Conservation (phyloP, 2,797 vertebrate genomes). For the Otus scops region DNA sequence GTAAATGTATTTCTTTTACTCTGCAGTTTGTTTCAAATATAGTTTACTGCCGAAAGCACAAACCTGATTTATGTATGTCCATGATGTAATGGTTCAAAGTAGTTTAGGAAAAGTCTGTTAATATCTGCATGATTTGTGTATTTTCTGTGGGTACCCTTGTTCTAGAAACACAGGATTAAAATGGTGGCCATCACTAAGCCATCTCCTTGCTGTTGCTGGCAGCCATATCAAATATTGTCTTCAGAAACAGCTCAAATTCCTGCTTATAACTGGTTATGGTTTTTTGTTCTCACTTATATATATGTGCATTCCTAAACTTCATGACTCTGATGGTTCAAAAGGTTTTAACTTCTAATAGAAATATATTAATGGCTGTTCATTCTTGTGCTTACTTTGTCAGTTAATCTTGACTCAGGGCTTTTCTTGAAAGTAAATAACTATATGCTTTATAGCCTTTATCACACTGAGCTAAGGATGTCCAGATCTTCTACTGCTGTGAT, state of each 20-base stretch:
- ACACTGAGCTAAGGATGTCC: background rate
- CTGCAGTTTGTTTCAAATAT: background rate
- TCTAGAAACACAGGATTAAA: background rate
- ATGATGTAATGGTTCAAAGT: background rate
- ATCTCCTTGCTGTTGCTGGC: background rate
- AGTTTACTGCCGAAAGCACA: background rate
- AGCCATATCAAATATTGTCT: background rate
- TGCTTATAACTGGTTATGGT: background rate
- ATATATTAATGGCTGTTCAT: background rate
- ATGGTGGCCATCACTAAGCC: background rate
- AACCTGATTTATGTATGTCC: background rate
- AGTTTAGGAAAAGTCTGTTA: background rate
- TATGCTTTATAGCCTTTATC: background rate
- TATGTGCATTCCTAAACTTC: background rate
- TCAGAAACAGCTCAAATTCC: background rate
- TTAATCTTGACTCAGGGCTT: background rate
- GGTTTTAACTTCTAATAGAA: background rate
- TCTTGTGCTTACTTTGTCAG: background rate
- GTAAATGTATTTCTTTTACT: background rate
- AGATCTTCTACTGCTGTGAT: background rate
- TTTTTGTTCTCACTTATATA: background rate
- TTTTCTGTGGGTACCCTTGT: background rate
- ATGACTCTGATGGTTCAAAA: background rate
- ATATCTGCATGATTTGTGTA: background rate
- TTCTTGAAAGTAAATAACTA: background rate